phyloP scores from a whole-genome alignment of 2,888 invertebrate species.

The Metacarcinus magister region DNA sequence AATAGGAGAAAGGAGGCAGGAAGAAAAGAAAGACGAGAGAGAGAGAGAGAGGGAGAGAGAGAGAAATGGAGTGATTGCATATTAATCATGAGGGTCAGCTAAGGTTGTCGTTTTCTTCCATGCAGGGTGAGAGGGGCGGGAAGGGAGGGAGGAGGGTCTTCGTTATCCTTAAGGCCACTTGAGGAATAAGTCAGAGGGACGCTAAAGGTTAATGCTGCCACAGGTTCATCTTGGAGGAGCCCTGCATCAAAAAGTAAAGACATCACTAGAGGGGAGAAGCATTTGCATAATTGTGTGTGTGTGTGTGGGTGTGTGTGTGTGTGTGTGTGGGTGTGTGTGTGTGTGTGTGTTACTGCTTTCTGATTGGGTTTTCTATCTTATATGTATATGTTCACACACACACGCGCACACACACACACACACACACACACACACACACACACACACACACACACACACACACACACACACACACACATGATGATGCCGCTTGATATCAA shows the following conservation, averaged over 20 bases:
- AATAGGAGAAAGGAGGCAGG: not conserved
- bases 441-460: too few relatives aligned
- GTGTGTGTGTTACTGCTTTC: not conserved
- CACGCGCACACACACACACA: too few relatives aligned
- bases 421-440: too few relatives aligned
- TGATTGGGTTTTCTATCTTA: not conserved
- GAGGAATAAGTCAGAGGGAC: not conserved
- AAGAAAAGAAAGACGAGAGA: not conserved
- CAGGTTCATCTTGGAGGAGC: not conserved
- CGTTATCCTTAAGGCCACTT: not conserved
- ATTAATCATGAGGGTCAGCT: not conserved
- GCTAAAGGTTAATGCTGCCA: not conserved
- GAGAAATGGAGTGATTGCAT: not conserved
- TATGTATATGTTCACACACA: too few relatives aligned
- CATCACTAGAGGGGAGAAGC: not conserved
- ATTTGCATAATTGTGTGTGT: not conserved
- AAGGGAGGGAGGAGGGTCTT: not conserved
- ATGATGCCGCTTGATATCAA: too few relatives aligned
- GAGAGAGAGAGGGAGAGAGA: not conserved
- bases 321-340: not conserved
- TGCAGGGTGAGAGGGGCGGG: not conserved
- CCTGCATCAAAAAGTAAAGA: not conserved
- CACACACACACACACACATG: too few relatives aligned
- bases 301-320: slow-evolving; percentile 6
- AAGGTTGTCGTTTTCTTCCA: not conserved